A percentile compares a stretch with the other conserved stretches of the same genome.
phyloP scores from a whole-genome alignment of 2,888 invertebrate species.

The Yponomeuta plumbellus region DNA sequence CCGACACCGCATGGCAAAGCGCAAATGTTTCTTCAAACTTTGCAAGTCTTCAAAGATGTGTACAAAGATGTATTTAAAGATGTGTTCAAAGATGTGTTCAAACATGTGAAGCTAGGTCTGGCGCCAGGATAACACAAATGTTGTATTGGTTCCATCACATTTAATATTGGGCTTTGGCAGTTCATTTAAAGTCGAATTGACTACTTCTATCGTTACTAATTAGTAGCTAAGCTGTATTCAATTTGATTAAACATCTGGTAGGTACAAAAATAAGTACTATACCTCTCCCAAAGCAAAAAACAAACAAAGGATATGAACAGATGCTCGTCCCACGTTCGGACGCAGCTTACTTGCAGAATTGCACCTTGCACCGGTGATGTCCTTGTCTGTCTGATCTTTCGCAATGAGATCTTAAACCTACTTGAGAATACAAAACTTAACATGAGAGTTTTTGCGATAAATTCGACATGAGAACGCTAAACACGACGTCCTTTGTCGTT shows the following conservation, averaged over 20 bases:
- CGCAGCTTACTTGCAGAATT: constrained; percentile 1
- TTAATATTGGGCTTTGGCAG: no score
- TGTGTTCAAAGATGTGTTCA: no score
- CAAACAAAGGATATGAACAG: background rate
- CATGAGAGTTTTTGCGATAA: background rate
- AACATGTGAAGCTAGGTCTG: no score
- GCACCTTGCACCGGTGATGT: background rate
- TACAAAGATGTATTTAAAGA: no score
- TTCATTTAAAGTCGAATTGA: no score
- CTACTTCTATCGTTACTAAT: no score
- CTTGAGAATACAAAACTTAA: background rate
- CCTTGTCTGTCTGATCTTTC: background rate
- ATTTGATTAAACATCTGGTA: background rate
- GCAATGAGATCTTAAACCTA: background rate
- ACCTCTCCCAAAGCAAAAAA: background rate
- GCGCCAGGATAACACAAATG: no score
- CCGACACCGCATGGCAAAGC: no score
- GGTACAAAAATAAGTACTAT: background rate
- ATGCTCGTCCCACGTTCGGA: background rate
- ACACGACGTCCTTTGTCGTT: background rate
- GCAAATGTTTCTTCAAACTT: no score
- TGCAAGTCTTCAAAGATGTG: no score
- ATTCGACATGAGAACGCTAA: background rate
- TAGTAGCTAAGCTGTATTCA: background rate
- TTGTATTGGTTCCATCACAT: no score